These are phyloP conservation scores for Mnemiopsis leidyi DNA, from an alignment of 37 sponge, comb jelly and placozoan species.

Conservation along the genomic window DNA sequence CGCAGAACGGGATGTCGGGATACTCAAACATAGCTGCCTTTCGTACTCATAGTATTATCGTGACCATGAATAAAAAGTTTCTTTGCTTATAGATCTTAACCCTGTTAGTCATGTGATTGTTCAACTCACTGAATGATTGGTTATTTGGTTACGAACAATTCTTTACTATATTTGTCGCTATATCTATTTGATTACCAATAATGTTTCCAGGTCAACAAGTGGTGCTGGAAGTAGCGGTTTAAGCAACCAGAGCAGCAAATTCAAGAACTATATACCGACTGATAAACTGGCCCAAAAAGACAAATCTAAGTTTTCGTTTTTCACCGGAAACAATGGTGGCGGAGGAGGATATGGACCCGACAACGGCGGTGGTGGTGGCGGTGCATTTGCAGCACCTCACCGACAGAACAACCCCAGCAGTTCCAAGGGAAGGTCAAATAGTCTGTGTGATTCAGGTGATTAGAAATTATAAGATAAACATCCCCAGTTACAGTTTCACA, in stretches of 20 bases:
- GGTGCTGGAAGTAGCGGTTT: neutral
- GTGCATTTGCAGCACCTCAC: neutral
- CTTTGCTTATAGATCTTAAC: no score
- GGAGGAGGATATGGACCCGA: neutral
- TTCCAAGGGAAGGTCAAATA: neutral
- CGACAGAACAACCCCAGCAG: neutral
- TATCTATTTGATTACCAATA: no score
- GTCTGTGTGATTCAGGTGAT: neutral
- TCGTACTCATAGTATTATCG: no score
- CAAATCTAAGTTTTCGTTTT: neutral
- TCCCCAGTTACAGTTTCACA: neutral
- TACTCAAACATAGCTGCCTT: no score
- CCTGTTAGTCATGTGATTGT: no score
- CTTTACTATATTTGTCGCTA: no score
- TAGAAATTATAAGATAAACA: neutral
- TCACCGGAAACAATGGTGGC: neutral
- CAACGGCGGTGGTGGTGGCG: neutral
- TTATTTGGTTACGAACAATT: no score
- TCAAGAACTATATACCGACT: neutral
- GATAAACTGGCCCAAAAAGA: neutral
- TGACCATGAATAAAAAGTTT: no score
- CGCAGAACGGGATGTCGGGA: no score
- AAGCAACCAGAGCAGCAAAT: neutral
- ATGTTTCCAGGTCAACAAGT: neutral
- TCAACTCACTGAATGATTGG: no score